Conservation (phyloP, 2,888 invertebrate species). For the Leucozona laternaria region DNA sequence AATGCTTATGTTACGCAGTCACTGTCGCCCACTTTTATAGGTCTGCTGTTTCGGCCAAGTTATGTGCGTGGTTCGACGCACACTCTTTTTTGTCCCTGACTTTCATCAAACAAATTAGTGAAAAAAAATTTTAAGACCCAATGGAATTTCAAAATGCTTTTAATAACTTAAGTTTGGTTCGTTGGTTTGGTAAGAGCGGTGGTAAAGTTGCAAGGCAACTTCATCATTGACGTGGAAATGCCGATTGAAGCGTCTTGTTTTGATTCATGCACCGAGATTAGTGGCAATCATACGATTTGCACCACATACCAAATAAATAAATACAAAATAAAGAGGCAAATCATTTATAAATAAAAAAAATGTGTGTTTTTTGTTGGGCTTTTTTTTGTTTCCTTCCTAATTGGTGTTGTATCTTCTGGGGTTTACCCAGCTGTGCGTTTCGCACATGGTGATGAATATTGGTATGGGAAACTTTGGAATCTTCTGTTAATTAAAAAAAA, state of each 20-base stretch:
- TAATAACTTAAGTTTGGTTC: conserved; percentile 24
- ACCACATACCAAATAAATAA: conserved; percentile 51
- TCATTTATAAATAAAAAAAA: conserved; percentile 22
- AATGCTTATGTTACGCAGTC: conserved; percentile 20
- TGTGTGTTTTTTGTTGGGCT: neutral
- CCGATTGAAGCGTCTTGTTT: conserved; percentile 43
- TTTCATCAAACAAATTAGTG: conserved; percentile 54
- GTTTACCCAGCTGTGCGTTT: conserved; percentile 25
- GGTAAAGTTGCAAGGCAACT: conserved; percentile 22
- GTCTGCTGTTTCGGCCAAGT: conserved; percentile 30
- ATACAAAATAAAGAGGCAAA: conserved; percentile 35
- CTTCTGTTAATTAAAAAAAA: neutral
- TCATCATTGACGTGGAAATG: conserved; percentile 53
- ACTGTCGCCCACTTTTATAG: conserved; percentile 29
- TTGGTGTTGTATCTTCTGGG: conserved; percentile 19
- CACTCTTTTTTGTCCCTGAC: conserved; percentile 49
- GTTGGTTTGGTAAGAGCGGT: neutral
- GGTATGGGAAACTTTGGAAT: neutral
- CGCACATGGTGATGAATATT: neutral
- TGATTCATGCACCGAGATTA: conserved; percentile 43
- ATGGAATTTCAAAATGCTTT: conserved; percentile 64
- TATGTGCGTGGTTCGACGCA: conserved; percentile 47
- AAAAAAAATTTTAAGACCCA: conserved; percentile 36
- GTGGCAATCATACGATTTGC: conserved; percentile 56
- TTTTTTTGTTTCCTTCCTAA: conserved; percentile 25